Conservation (phyloP, 2,113 vertebrate genomes). For the Poecilia latipinna region DNA sequence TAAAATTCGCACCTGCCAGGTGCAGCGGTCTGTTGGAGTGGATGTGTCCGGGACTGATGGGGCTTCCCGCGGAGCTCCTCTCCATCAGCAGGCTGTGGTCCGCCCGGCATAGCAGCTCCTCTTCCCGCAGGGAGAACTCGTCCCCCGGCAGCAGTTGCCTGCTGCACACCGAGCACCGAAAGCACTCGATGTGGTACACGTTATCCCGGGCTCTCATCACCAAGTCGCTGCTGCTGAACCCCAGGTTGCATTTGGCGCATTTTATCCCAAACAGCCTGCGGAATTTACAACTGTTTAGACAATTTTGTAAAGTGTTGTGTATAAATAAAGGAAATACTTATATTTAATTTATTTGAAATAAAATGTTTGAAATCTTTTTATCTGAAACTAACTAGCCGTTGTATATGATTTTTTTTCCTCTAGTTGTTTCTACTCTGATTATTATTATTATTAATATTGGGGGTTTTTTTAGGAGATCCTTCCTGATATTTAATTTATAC, state of each 20-base stretch:
- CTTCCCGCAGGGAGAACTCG: slow-evolving; percentile 92
- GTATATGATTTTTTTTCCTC: neutral
- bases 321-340: no score
- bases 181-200: slow-evolving; percentile 95
- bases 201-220: slow-evolving; percentile 92
- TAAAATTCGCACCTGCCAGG: slow-evolving; percentile 80
- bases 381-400: neutral
- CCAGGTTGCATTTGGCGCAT: slow-evolving; percentile 90
- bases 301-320: neutral
- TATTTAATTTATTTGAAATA: neutral
- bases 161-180: slow-evolving; percentile 93
- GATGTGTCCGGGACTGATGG: slow-evolving; percentile 83
- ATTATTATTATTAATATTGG: no score
- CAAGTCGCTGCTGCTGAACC: slow-evolving; percentile 91
- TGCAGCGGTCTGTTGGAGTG: slow-evolving; percentile 81
- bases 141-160: slow-evolving; percentile 93
- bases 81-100: slow-evolving; percentile 88
- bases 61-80: slow-evolving; percentile 80
- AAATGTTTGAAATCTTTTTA: neutral
- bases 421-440: neutral
- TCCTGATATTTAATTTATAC: neutral
- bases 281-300: neutral
- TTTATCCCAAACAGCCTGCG: slow-evolving; percentile 92
- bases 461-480: neutral
- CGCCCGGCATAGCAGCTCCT: slow-evolving; percentile 89